Percentiles rank a stretch among this genome's conserved stretches.
These are phyloP conservation scores for Drosophila arizonae DNA, from an alignment of 1,140 invertebrate genomes.

Conservation along the genomic window DNA sequence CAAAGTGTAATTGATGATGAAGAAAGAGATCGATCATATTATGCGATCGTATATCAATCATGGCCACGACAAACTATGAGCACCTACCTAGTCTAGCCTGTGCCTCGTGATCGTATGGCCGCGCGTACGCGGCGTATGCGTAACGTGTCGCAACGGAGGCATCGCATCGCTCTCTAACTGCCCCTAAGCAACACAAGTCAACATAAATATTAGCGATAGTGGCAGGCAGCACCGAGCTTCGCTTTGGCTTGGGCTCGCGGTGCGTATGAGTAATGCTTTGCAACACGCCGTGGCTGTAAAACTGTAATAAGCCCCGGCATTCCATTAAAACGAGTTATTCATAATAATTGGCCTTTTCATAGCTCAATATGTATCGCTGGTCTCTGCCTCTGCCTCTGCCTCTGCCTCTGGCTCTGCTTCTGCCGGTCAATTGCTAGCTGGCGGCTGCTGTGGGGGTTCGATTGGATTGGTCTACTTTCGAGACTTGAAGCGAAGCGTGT, in stretches of 20 bases:
- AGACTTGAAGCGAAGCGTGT: constrained; percentile 37
- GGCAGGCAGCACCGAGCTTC: not conserved
- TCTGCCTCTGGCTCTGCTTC: too few relatives aligned
- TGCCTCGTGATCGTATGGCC: constrained; percentile 1
- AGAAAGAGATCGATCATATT: constrained; percentile 80
- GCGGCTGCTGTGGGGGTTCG: constrained; percentile 55
- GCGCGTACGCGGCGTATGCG: constrained; percentile 65
- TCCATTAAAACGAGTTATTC: constrained; percentile 77
- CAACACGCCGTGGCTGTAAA: constrained; percentile 27
- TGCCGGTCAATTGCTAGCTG: constrained; percentile 39
- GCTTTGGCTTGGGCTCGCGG: constrained; percentile 23
- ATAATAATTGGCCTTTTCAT: constrained; percentile 81
- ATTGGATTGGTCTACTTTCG: constrained; percentile 50
- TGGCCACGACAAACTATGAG: constrained; percentile 73
- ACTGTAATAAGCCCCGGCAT: constrained; percentile 72
- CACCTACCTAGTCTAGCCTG: constrained; percentile 4
- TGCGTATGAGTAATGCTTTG: constrained; percentile 77
- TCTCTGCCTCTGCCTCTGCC: constrained; percentile 41
- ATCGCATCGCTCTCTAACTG: constrained; percentile 45
- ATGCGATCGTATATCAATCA: constrained; percentile 79
- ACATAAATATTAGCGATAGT: constrained; percentile 57
- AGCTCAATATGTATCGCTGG: constrained; percentile 61
- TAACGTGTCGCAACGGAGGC: constrained; percentile 76
- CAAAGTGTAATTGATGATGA: constrained; percentile 80
- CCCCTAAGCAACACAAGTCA: constrained; percentile 58